Percentiles rank a stretch among this genome's conserved stretches.
phyloP scores from a whole-genome alignment of 2,888 invertebrate genomes.

The Habroteleia sp. region DNA sequence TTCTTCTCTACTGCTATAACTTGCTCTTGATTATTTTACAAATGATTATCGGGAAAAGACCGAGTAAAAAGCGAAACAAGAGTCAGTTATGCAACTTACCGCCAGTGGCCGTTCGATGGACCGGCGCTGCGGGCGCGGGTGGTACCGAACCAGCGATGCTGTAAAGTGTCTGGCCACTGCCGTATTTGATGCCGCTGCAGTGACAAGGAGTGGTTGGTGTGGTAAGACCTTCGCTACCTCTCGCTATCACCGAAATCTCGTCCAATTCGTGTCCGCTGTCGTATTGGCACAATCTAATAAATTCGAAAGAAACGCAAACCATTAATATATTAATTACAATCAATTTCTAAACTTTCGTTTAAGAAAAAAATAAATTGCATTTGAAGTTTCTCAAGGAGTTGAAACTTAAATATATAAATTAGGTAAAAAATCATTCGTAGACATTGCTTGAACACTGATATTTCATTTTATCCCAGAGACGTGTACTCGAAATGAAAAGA shows the following conservation, averaged over 20 bases:
- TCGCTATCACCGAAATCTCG: conserved; percentile 82
- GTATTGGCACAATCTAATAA: conserved; percentile 74
- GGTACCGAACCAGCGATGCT: conserved; percentile 79
- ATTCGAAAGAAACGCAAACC: conserved; percentile 21
- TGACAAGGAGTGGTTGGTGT: conserved; percentile 80
- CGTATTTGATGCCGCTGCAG: conserved; percentile 80
- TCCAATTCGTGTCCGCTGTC: conserved; percentile 81
- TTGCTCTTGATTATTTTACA: conserved; percentile 29
- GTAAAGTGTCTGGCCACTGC: conserved; percentile 80
- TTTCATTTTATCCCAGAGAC: too few relatives aligned
- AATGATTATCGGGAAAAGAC: conserved; percentile 24
- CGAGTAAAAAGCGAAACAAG: conserved; percentile 33
- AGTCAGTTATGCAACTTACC: conserved; percentile 70
- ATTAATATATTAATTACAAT: too few relatives aligned
- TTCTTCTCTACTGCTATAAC: conserved; percentile 5
- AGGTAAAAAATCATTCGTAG: too few relatives aligned
- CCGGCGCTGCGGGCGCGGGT: conserved; percentile 74
- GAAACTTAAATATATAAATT: too few relatives aligned
- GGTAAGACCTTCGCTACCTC: conserved; percentile 74
- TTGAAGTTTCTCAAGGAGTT: too few relatives aligned
- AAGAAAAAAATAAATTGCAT: too few relatives aligned
- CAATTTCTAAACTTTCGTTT: too few relatives aligned
- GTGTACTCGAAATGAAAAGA: too few relatives aligned
- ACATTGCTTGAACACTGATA: too few relatives aligned
- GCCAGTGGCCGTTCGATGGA: conserved; percentile 70